A percentile compares a stretch with the other conserved stretches of the same genome.
These are phyloP conservation scores for Drosophila fungiperda DNA, from an alignment of 2,888 invertebrate genomes.

Conservation along the genomic window DNA sequence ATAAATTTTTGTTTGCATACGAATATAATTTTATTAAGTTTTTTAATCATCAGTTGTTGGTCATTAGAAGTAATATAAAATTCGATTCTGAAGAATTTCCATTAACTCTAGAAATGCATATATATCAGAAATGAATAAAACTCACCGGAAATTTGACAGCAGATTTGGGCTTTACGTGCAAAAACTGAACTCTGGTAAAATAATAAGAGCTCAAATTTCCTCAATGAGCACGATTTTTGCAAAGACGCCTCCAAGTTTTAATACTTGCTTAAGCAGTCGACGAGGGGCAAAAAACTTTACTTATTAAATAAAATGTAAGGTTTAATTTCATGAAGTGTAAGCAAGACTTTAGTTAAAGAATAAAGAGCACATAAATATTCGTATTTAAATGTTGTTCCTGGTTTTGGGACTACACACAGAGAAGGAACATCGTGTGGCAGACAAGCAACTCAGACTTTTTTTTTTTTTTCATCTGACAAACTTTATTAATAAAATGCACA, in stretches of 20 bases:
- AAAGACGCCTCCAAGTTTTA: conserved; percentile 18
- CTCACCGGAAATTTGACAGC: background rate
- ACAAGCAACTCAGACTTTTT: conserved; percentile 35
- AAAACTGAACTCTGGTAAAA: conserved; percentile 8
- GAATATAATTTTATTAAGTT: background rate
- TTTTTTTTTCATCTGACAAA: conserved; percentile 40
- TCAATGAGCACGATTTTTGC: conserved; percentile 20
- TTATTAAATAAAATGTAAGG: conserved; percentile 21
- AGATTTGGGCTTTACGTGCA: conserved; percentile 13
- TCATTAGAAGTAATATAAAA: background rate
- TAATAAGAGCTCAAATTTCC: conserved; percentile 25
- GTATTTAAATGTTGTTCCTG: conserved; percentile 4
- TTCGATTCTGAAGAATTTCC: background rate
- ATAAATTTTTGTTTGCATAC: conserved; percentile 26
- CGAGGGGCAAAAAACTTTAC: conserved; percentile 26
- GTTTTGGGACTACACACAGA: background rate
- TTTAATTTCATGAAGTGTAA: conserved; percentile 42
- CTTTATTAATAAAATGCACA: conserved; percentile 78
- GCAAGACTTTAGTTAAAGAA: conserved; percentile 37
- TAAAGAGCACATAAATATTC: conserved; percentile 36
- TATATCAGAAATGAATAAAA: background rate
- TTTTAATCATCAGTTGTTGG: background rate
- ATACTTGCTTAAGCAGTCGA: conserved; percentile 16
- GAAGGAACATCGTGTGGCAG: conserved; percentile 27
- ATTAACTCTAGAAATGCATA: background rate